These are phyloP conservation scores for Nansenia antarctica DNA, from an alignment of 2,113 vertebrate genomes.

Conservation along the genomic window DNA sequence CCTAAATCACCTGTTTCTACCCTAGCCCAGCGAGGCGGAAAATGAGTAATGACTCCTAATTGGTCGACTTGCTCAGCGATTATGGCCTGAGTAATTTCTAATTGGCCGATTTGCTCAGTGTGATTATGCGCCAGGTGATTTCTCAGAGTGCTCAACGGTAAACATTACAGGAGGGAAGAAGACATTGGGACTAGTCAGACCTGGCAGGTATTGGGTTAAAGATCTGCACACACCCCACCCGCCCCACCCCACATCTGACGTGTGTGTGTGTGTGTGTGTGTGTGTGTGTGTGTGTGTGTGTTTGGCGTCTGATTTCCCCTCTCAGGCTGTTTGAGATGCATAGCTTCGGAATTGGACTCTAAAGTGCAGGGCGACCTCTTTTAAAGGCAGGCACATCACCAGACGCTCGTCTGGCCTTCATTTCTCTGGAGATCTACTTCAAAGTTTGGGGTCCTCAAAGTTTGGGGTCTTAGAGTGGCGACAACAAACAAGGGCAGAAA, in stretches of 20 bases:
- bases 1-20: slow-evolving; percentile 11
- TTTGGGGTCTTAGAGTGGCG: slow-evolving; percentile 23
- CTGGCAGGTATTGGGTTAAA: not conserved
- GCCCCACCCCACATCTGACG: not conserved
- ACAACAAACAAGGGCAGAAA: slow-evolving; percentile 16
- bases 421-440: slow-evolving; percentile 41
- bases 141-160: slow-evolving; percentile 29
- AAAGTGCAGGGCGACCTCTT: slow-evolving; percentile 39
- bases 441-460: slow-evolving; percentile 36
- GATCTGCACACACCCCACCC: too few species aligned
- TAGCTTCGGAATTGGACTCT: slow-evolving; percentile 60
- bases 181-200: not conserved
- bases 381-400: slow-evolving; percentile 44
- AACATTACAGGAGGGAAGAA: slow-evolving; percentile 8
- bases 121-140: slow-evolving; percentile 31
- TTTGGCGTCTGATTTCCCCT: slow-evolving; percentile 46
- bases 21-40: slow-evolving; percentile 27
- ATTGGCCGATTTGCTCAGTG: slow-evolving; percentile 31
- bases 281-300: too few species aligned
- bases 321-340: slow-evolving; percentile 62
- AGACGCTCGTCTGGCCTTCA: slow-evolving; percentile 27
- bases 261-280: slow-evolving; percentile 8
- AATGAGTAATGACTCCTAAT: slow-evolving; percentile 54
- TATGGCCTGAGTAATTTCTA: slow-evolving; percentile 6
- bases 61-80: slow-evolving; percentile 30